phyloP scores from a whole-genome alignment of 2,797 vertebrate genomes.

The Euthynnus affinis region DNA sequence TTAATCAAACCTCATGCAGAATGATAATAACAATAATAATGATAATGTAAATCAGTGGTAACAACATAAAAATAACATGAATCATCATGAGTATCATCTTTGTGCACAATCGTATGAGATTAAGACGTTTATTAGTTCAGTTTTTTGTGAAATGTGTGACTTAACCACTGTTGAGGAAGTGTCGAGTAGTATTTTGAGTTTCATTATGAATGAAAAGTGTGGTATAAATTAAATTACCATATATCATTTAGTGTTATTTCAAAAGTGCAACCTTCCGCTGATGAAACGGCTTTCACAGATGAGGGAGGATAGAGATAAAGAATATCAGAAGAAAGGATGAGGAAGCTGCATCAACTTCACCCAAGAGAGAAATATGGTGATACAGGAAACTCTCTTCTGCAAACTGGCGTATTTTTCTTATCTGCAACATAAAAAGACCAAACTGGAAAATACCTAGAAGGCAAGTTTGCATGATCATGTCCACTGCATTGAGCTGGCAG shows the following conservation, averaged over 20 bases:
- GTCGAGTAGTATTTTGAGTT: not conserved
- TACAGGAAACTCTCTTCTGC: not conserved
- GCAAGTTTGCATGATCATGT: too few relatives aligned
- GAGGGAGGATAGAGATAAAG: not conserved
- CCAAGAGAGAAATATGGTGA: not conserved
- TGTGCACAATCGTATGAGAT: too few relatives aligned
- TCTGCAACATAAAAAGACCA: not conserved
- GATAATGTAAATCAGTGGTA: not conserved
- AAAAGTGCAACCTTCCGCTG: not conserved
- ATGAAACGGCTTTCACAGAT: not conserved
- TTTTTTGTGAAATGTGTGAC: too few relatives aligned
- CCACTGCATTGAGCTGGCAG: too few relatives aligned
- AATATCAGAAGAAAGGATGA: constrained; percentile 1
- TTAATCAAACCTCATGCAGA: not conserved
- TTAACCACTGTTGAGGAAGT: not conserved
- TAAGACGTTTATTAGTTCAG: too few relatives aligned
- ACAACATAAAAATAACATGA: too few relatives aligned
- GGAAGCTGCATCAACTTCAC: not conserved
- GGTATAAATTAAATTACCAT: too few relatives aligned
- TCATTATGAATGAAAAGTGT: too few relatives aligned
- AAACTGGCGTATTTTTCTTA: too few relatives aligned
- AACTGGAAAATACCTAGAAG: not conserved
- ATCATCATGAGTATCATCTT: too few relatives aligned
- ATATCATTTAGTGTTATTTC: too few relatives aligned
- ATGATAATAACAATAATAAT: not conserved